phyloP scores from a whole-genome alignment of 2,797 vertebrate species.

The Acanthurus lineatus region DNA sequence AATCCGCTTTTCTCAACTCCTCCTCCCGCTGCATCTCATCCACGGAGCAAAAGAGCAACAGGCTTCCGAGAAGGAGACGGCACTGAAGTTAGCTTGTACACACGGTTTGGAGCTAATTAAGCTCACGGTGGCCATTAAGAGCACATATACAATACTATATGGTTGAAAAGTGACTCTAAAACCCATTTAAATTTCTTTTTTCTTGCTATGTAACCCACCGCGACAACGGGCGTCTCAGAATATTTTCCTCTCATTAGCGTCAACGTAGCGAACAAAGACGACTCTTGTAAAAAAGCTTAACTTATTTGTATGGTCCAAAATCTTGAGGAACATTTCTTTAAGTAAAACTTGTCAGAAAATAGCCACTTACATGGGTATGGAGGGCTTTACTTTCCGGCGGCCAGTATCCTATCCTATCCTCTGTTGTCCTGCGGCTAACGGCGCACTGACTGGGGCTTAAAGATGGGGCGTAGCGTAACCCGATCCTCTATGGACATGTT shows the following conservation, averaged over 20 bases:
- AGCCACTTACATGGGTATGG: conserved; percentile 77
- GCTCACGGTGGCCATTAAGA: background rate
- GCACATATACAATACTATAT: accelerated
- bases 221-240: conserved; percentile 36
- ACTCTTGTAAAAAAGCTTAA: background rate
- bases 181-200: background rate
- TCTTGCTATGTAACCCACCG: conserved; percentile 1
- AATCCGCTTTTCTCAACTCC: conserved; percentile 86
- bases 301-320: background rate
- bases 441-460: conserved; percentile 79
- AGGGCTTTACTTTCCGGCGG: conserved; percentile 28
- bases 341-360: background rate
- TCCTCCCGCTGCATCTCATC: conserved; percentile 73
- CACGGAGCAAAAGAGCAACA: conserved; percentile 81
- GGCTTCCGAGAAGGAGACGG: conserved; percentile 69
- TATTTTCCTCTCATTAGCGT: conserved; percentile 47
- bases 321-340: background rate
- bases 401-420: conserved; percentile 44
- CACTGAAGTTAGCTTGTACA: conserved; percentile 37
- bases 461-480: conserved; percentile 85
- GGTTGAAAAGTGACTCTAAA: accelerated
- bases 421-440: conserved; percentile 77
- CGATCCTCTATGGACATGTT: conserved; percentile 79
- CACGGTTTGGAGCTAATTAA: background rate
- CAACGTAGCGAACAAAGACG: conserved; percentile 46